Base-by-base conservation (phyloP, 2,797 vertebrate species). In the Xyrichtys novacula region DNA sequence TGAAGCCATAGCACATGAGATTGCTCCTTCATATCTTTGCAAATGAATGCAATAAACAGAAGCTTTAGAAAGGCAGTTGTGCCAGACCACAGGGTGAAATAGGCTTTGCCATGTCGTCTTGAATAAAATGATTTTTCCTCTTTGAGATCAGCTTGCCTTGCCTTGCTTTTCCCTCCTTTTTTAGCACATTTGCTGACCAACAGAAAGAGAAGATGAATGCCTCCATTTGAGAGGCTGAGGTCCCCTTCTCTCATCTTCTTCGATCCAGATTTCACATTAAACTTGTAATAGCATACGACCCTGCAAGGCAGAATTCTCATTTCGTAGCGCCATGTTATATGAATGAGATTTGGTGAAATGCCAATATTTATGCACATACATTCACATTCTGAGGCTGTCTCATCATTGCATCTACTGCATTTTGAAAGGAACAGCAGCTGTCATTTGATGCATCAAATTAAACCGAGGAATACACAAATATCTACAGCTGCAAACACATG, bases 301-400 rank as follows among this genome's bases (percentile, higher is more conserved):
- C 92, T 92, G 87, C 88, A 70, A 94, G 91, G 92, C 92, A 91
- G 73, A 28, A 89, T 90, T 93, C 78, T 90, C 88, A 93, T 93
- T 92, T 91, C 92, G 89, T 83, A 57, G 57, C 74, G 81, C 85
- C 90, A 93, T 94, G 89, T 94, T 93, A 92, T 94, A 93, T 94
- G 93, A 94, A 94, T 94, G 93, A 94, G 93, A 90, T 91, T 87
- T 89, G 84, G 89, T 86, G 84, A 94, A 93, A 94, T 91, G 89
- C 82, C 92, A 92, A 94, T 94, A 94, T 94, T 94, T 94, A 94
- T 94, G 94, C 93, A 94, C 93, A 95, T 93, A 94, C 83, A 93
- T 94, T 94, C 86, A 5, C 84, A 89, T 87, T 80, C 80, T 31
- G 76, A 84, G 80, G 71, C 74, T 65, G 83, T 86, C 61, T 85